Percentiles rank a stretch among this genome's conserved stretches.
Evolutionary conservation across 2,113 vertebrate genomes (phyloP).

Genomic region (Acanthochromis polyacanthus): DNA sequence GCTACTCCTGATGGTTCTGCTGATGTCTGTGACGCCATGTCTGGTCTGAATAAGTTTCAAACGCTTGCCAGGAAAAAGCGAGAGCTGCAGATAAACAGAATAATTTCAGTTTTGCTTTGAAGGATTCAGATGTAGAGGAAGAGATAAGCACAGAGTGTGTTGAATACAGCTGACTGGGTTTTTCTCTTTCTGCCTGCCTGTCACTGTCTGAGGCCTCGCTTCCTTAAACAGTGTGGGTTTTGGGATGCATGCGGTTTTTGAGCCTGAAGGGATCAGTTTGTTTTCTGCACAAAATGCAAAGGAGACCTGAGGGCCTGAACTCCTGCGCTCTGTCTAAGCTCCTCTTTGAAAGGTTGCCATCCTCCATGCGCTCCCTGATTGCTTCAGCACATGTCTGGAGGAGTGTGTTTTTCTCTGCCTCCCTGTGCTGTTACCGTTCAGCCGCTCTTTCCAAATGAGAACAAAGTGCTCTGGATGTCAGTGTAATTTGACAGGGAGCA

Average conservation of each 20-base stretch:
- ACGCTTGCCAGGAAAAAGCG: constrained; percentile 10
- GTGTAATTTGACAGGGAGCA: constrained; percentile 60
- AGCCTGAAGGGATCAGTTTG: constrained; percentile 26
- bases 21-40: constrained; percentile 68
- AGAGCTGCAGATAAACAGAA: neutral
- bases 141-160: constrained; percentile 20
- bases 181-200: constrained; percentile 6
- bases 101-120: constrained; percentile 44
- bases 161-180: constrained; percentile 1
- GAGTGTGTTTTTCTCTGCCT: constrained; percentile 65
- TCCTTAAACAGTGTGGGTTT: constrained; percentile 29
- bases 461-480: constrained; percentile 53
- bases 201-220: neutral
- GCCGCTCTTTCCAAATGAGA: constrained; percentile 37
- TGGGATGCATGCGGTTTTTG: constrained; percentile 35
- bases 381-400: constrained; percentile 69
- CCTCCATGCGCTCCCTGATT: constrained; percentile 55
- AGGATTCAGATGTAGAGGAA: constrained; percentile 4
- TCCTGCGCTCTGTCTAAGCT: constrained; percentile 26
- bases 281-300: constrained; percentile 42
- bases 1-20: constrained; percentile 36
- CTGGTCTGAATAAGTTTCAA: constrained; percentile 33
- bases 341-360: constrained; percentile 47
- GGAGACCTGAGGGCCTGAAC: constrained; percentile 33
- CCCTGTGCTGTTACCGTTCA: constrained; percentile 49